A percentile compares a stretch with the other conserved stretches of the same genome.
Conservation (phyloP, 2,888 invertebrate genomes). For the Urechis unicinctus region DNA sequence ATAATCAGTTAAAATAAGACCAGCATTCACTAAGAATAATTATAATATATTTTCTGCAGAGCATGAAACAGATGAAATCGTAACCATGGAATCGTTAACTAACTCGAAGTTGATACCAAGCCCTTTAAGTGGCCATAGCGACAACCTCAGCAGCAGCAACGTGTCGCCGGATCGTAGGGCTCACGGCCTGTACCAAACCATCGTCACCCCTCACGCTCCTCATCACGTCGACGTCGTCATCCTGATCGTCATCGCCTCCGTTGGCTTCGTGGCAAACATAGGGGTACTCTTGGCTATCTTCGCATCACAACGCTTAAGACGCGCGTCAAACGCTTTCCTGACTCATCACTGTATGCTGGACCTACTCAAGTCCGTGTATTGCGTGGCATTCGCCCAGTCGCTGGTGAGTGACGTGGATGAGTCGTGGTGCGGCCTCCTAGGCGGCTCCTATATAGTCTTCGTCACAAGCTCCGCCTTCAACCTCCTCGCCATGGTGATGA, state of each 20-base stretch:
- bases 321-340: slow-evolving; percentile 41
- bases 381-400: slow-evolving; percentile 39
- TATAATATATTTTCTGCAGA: too few relatives aligned
- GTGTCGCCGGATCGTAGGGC: too few relatives aligned
- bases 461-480: slow-evolving; percentile 87
- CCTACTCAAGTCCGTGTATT: slow-evolving; percentile 39
- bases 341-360: slow-evolving; percentile 43
- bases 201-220: too few relatives aligned
- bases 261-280: slow-evolving; percentile 18
- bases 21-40: too few relatives aligned
- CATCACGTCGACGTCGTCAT: slow-evolving; percentile 11
- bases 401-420: slow-evolving; percentile 24
- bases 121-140: too few relatives aligned
- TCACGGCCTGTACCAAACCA: too few relatives aligned
- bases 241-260: slow-evolving; percentile 13
- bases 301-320: slow-evolving; percentile 26
- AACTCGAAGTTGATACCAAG: too few relatives aligned
- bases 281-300: slow-evolving; percentile 10
- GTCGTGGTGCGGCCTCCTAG: slow-evolving; percentile 67
- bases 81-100: too few relatives aligned
- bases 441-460: slow-evolving; percentile 78
- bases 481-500: slow-evolving; percentile 60
- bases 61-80: too few relatives aligned
- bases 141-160: too few relatives aligned
- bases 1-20: too few relatives aligned